Base-by-base conservation (phyloP, 2,113 vertebrate species). In the Procavia capensis region DNA sequence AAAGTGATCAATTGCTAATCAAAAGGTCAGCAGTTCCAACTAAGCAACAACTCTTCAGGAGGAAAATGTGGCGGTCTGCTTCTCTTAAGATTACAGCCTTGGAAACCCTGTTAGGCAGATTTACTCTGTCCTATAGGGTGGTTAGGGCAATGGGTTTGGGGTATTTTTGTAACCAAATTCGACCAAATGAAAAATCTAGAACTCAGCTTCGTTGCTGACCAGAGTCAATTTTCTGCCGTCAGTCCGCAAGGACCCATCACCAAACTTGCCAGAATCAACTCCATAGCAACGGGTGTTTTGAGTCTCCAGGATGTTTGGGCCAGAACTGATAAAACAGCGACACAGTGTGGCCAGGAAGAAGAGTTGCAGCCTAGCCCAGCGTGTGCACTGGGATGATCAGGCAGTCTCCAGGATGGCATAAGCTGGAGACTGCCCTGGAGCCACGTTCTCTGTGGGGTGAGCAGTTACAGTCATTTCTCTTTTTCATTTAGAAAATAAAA, bases 261-360 rank as follows among this genome's bases (percentile, higher is more conserved):
- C 61, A 70, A 81, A 43, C 9, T 43, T 88, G 20, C 41, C 22
- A 3, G 70, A 22, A 9, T 39, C 20, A 25, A 72, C 36, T 39
- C 17, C n/a, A 39, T 3, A 22, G 36, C 70, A 72, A 68, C 9
- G 36, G 70, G 36, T 39, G 22, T 72, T 72, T 39, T 0, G 22
- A 64, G 57, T 13, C 9, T 1, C 4, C 0, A 34, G 47, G 61
- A 39, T 5, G 0, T 29, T 54, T 25, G 13, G 13, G 22, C 61
- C 63, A 81, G 78, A 87, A 24, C 43, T 85, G 78, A 11, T 57
- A 50, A 61, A 61, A 93, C 78, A 96, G 95, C n/a, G 96, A 70
- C 97, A 66, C 95, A 0, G 2, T 76, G 95, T 95, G 97, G 93
- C 59, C 50, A 72, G 2, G 8, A 50, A 0, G 13, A 5, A 41